Conservation (phyloP, 2,888 invertebrate genomes). For the Drosophila kokeensis region DNA sequence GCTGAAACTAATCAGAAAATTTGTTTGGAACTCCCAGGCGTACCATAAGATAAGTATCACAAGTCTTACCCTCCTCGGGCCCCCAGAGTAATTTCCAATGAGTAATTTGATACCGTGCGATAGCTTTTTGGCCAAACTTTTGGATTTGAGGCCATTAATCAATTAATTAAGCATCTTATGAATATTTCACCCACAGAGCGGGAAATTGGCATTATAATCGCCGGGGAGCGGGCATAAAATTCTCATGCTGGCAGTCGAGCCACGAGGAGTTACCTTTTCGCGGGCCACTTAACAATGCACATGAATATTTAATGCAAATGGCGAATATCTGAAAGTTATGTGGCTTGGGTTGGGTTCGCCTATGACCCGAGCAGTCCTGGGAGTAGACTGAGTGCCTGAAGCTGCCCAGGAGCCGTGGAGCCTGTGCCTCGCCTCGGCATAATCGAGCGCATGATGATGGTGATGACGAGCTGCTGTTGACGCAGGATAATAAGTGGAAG, state of each 20-base stretch:
- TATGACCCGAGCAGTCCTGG: slow-evolving; percentile 15
- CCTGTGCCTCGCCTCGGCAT: slow-evolving; percentile 41
- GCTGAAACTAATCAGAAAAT: slow-evolving; percentile 13
- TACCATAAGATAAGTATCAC: slow-evolving; percentile 19
- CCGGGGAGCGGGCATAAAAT: slow-evolving; percentile 17
- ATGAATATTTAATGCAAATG: slow-evolving; percentile 74
- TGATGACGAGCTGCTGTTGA: slow-evolving; percentile 66
- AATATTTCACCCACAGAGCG: slow-evolving; percentile 67
- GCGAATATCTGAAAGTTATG: slow-evolving; percentile 60
- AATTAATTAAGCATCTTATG: slow-evolving; percentile 81
- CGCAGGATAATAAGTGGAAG: slow-evolving; percentile 66
- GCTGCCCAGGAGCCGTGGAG: slow-evolving; percentile 15
- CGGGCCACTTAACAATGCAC: slow-evolving; percentile 64
- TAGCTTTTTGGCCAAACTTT: slow-evolving; percentile 62
- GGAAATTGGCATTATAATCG: slow-evolving; percentile 62
- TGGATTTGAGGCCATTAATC: slow-evolving; percentile 77
- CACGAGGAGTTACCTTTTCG: slow-evolving; percentile 54
- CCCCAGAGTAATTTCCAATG: slow-evolving; percentile 3
- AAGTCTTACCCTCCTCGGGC: slow-evolving; percentile 4
- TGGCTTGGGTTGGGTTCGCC: slow-evolving; percentile 20
- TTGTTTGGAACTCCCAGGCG: slow-evolving; percentile 3
- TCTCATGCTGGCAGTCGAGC: slow-evolving; percentile 2
- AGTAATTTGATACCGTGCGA: slow-evolving; percentile 63
- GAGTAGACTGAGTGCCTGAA: slow-evolving; percentile 10
- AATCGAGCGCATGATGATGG: slow-evolving; percentile 66